Conservation (phyloP, 2,797 vertebrate genomes). For the Pachyuromys duprasi region DNA sequence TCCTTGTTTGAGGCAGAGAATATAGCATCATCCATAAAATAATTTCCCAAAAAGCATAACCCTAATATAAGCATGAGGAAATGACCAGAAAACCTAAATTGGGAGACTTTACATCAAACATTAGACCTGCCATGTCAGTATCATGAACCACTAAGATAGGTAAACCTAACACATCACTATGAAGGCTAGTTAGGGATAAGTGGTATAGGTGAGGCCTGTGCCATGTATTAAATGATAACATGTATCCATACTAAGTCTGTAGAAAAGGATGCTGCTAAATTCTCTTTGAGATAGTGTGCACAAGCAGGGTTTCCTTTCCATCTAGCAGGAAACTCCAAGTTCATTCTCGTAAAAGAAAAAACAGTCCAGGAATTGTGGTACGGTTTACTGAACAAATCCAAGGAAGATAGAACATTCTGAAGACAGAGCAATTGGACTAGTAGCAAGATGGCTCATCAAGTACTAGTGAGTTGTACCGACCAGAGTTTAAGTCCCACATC, state of each 20-base stretch:
- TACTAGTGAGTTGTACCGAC: too few species aligned
- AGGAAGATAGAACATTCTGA: neutral
- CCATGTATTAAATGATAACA: neutral
- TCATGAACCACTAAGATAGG: neutral
- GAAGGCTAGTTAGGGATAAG: neutral
- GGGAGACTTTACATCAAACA: conserved; percentile 11
- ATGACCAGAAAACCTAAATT: conserved; percentile 52
- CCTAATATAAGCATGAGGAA: neutral
- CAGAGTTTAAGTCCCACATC: neutral
- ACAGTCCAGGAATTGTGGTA: neutral
- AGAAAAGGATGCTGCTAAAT: conserved; percentile 11
- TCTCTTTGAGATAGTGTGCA: neutral
- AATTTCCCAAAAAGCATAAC: neutral
- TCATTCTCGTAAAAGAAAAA: conserved; percentile 44
- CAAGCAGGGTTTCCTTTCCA: neutral
- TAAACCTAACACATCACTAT: neutral
- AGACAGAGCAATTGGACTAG: neutral
- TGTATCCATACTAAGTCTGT: neutral
- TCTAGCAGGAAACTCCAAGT: neutral
- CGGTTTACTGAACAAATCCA: neutral
- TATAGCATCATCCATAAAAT: neutral
- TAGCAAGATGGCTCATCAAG: too few species aligned
- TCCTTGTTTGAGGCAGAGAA: conserved; percentile 35
- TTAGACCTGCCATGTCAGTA: neutral
- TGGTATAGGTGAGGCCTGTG: conserved; percentile 21